Percentiles rank a stretch among this genome's conserved stretches.
These are phyloP conservation scores for Pogona vitticeps DNA, from an alignment of 2,113 vertebrate genomes.

Conservation along the genomic window DNA sequence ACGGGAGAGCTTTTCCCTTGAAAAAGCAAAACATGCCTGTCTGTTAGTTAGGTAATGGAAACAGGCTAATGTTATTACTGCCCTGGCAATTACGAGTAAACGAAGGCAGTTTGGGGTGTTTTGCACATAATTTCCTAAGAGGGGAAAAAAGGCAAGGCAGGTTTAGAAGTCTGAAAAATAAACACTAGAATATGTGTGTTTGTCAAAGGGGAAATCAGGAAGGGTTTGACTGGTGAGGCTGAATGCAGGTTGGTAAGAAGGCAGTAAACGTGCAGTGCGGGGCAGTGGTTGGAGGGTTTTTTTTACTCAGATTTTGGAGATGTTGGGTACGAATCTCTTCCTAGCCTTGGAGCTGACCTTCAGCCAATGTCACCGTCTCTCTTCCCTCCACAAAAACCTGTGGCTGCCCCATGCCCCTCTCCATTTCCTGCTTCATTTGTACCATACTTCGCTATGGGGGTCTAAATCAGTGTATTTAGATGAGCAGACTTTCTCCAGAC, in stretches of 20 bases:
- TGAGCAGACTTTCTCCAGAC: no score
- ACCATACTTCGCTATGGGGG: no score
- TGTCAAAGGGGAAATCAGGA: neutral
- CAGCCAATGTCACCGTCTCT: no score
- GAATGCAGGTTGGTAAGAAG: neutral
- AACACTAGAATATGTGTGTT: neutral
- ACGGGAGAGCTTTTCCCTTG: constrained; percentile 31
- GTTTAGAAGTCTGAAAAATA: constrained; percentile 13
- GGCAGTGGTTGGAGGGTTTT: neutral
- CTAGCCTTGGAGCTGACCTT: no score
- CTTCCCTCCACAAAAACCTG: no score
- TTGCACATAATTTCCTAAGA: constrained; percentile 28
- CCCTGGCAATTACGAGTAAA: constrained; percentile 23
- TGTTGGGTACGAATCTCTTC: no score
- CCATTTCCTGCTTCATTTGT: no score
- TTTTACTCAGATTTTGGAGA: neutral
- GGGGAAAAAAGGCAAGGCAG: neutral
- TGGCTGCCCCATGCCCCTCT: no score
- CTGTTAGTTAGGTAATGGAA: constrained; percentile 17
- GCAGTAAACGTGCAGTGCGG: neutral
- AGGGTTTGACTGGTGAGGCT: no score
- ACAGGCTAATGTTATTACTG: constrained; percentile 36
- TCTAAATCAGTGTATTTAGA: no score
- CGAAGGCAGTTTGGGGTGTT: constrained; percentile 1
- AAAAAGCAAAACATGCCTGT: constrained; percentile 28